Percentiles rank a stretch among this genome's conserved stretches.
Conservation (phyloP, 2,797 vertebrate species). For the Falco columbarius region DNA sequence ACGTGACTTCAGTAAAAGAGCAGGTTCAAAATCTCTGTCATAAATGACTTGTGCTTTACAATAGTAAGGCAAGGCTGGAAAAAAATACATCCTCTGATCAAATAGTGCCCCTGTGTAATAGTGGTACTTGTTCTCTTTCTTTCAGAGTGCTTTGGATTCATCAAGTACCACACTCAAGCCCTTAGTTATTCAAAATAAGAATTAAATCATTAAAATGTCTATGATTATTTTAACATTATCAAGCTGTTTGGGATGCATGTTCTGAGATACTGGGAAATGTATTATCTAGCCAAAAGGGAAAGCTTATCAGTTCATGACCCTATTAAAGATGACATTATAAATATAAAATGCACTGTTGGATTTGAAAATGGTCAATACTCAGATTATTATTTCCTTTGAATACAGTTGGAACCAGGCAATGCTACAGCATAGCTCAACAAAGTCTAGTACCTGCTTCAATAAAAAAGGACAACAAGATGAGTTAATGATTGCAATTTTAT, state of each 20-base stretch:
- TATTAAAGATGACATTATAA: background rate
- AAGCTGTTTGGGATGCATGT: background rate
- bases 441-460: background rate
- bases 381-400: background rate
- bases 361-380: background rate
- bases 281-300: background rate
- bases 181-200: background rate
- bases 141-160: background rate
- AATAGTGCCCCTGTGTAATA: background rate
- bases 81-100: background rate
- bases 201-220: background rate
- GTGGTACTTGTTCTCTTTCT: background rate
- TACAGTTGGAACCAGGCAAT: background rate
- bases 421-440: background rate
- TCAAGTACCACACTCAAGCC: background rate
- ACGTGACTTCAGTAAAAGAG: background rate
- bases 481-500: slow-evolving; percentile 66
- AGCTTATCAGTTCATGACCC: background rate
- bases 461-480: background rate
- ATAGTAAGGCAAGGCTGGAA: background rate
- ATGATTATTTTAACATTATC: background rate
- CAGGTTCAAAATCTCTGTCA: background rate
- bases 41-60: background rate
- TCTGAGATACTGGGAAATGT: background rate
- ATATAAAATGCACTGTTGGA: background rate